These are phyloP conservation scores for Melipona beecheii DNA, from an alignment of 2,888 invertebrate genomes.

Conservation along the genomic window DNA sequence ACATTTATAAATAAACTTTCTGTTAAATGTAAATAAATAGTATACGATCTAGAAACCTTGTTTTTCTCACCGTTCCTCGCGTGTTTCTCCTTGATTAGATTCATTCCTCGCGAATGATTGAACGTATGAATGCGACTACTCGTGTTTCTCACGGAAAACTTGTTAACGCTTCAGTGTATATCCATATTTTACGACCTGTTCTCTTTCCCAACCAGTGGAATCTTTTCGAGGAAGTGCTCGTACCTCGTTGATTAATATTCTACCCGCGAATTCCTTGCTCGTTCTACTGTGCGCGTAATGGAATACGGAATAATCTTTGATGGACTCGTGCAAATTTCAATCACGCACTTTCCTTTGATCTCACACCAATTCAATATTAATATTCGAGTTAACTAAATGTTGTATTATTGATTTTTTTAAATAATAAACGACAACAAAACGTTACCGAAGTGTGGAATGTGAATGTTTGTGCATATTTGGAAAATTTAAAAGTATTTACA, in stretches of 20 bases:
- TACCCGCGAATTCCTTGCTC: slow-evolving; percentile 23
- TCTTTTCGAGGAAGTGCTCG: not conserved
- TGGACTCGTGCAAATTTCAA: too few relatives aligned
- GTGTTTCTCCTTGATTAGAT: not conserved
- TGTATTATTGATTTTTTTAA: too few relatives aligned
- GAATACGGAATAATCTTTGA: not conserved
- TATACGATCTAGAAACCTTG: not conserved
- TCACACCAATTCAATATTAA: too few relatives aligned
- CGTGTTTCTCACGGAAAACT: slow-evolving; percentile 23
- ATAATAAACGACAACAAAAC: too few relatives aligned
- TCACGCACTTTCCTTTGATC: slow-evolving; percentile 6
- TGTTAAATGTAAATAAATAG: slow-evolving; percentile 18
- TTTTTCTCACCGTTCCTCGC: too few relatives aligned
- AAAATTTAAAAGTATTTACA: too few relatives aligned
- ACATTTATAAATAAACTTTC: not conserved
- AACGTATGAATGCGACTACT: not conserved
- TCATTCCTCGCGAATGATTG: not conserved
- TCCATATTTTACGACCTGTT: not conserved
- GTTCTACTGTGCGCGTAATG: slow-evolving; percentile 8
- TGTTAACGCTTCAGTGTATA: not conserved
- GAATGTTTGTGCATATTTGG: too few relatives aligned
- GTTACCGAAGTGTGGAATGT: too few relatives aligned
- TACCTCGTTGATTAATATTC: slow-evolving; percentile 13
- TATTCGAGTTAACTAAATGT: too few relatives aligned
- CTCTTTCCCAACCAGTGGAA: not conserved